A percentile compares a stretch with the other conserved stretches of the same genome.
These are phyloP conservation scores for Adelges cooleyi DNA, from an alignment of 1,140 invertebrate genomes.

Conservation along the genomic window DNA sequence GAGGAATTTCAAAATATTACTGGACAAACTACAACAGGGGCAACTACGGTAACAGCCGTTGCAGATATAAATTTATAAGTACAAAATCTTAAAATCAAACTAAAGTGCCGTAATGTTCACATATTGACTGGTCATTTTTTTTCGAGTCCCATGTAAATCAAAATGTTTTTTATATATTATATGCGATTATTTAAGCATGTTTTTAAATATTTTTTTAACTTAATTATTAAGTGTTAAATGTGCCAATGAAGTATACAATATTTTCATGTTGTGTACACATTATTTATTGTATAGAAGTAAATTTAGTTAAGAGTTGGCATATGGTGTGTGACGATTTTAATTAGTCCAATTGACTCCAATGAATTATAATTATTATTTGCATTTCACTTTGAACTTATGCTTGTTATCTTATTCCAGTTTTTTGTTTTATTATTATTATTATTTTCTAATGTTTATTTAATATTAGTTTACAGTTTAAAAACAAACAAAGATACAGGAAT, in stretches of 20 bases:
- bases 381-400: constrained; percentile 1
- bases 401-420: not conserved
- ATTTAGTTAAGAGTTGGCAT: constrained; percentile 17
- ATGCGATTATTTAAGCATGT: constrained; percentile 6
- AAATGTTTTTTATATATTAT: constrained; percentile 1
- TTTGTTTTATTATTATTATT: not conserved
- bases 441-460: no score
- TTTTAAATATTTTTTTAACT: constrained; percentile 9
- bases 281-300: constrained; percentile 11
- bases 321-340: constrained; percentile 24
- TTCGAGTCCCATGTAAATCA: constrained; percentile 21
- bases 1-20: constrained; percentile 25
- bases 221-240: constrained; percentile 15
- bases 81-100: constrained; percentile 9
- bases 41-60: not conserved
- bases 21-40: not conserved
- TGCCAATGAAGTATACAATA: constrained; percentile 25
- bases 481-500: no score
- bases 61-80: constrained; percentile 13
- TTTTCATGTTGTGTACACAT: constrained; percentile 9
- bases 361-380: constrained; percentile 14
- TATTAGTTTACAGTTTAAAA: no score
- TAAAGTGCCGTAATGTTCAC: constrained; percentile 18
- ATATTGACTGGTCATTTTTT: constrained; percentile 22
- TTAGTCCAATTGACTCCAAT: constrained; percentile 26